Conservation (phyloP, 2,113 vertebrate species). For the Heloderma charlesbogerti region DNA sequence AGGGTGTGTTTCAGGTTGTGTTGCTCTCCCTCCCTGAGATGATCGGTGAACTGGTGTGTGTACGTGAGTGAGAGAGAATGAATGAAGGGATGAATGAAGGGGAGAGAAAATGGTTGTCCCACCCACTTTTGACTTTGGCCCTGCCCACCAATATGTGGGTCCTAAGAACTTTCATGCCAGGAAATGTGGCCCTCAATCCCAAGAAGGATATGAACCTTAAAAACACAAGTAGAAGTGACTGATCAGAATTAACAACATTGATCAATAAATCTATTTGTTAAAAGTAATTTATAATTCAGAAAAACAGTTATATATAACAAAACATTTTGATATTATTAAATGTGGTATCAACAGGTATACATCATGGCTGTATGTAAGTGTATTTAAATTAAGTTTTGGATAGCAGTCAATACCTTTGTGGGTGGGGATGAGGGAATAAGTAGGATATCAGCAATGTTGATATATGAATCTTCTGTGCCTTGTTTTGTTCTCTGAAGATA, state of each 20-base stretch:
- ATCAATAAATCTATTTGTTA: not conserved
- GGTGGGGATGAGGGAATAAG: conserved; percentile 7
- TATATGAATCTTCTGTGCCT: conserved; percentile 42
- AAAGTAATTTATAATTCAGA: not conserved
- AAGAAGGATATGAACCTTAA: not conserved
- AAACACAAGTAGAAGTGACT: not conserved
- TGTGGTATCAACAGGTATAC: not conserved
- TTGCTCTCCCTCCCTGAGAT: not conserved
- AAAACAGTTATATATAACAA: not conserved
- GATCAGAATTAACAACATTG: not conserved
- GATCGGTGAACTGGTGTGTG: not conserved
- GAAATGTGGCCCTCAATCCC: not conserved
- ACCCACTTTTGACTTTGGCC: not conserved
- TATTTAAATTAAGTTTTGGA: conserved; percentile 5
- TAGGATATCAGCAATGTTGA: not conserved
- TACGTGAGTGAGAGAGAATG: not conserved
- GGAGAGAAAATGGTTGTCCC: not conserved
- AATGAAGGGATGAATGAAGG: not conserved
- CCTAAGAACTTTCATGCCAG: not conserved
- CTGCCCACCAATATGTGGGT: not conserved
- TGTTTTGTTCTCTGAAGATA: conserved; percentile 36
- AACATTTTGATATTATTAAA: not conserved
- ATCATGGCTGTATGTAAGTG: not conserved
- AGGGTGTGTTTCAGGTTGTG: not conserved
- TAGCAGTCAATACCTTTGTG: not conserved